A percentile compares a stretch with the other conserved stretches of the same genome.
Evolutionary conservation across 2,113 vertebrate genomes (phyloP).

Genomic region (Saimiri boliviensis): DNA sequence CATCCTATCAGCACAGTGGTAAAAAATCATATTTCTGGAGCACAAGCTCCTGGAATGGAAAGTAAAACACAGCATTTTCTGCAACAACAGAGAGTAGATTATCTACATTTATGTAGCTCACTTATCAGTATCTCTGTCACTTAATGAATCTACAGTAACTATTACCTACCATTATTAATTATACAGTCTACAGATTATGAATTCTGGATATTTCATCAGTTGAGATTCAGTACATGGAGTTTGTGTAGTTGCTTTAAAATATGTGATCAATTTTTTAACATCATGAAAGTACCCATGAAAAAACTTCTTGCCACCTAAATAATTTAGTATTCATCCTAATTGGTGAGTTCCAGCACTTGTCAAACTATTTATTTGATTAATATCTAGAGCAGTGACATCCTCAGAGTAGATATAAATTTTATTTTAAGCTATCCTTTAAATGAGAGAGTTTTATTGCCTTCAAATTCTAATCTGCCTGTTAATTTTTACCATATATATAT

Average conservation of each 20-base stretch:
- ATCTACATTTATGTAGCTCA: neutral
- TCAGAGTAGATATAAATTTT: neutral
- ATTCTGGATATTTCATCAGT: neutral
- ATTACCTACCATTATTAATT: constrained; percentile 7
- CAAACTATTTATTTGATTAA: constrained; percentile 61
- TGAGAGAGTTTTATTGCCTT: constrained; percentile 15
- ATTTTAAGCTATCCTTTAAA: constrained; percentile 24
- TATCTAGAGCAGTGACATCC: neutral
- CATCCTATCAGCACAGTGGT: neutral
- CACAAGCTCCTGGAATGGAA: neutral
- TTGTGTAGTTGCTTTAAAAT: neutral
- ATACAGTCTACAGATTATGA: neutral
- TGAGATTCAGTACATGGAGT: neutral
- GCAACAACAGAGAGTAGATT: neutral
- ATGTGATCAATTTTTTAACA: constrained; percentile 41
- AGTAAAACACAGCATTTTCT: neutral
- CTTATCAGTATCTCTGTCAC: neutral
- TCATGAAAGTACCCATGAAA: neutral
- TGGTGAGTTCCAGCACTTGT: constrained; percentile 31
- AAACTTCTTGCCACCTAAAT: constrained; percentile 40
- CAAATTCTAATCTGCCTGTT: neutral
- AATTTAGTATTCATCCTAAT: constrained; percentile 44
- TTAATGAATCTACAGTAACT: neutral
- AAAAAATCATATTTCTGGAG: neutral
- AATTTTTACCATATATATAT: neutral